Evolutionary conservation across 2,888 invertebrate genomes (phyloP), one percentile per base, ranked within the genome.

Genomic region (Xanthia togata): DNA sequence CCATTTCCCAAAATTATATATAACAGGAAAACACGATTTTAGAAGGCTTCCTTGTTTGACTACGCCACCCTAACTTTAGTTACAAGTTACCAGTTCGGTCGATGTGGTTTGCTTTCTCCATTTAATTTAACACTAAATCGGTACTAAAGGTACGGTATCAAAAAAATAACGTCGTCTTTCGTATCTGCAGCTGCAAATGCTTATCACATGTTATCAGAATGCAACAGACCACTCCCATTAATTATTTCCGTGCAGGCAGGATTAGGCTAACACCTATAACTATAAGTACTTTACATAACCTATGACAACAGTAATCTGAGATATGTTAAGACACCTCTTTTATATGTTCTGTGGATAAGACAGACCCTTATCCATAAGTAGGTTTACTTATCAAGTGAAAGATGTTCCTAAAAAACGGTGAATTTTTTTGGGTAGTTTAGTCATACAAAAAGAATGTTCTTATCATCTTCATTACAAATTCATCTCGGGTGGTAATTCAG

Each of bases 281-380:
- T n/a, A 9, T 4, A 23, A 17, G 11, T 41, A 17, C 17, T 8
- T 26, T 11, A 35, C 59, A 55, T 83, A 69, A 72, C 83, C 68
- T 83, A 55, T 60, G 59, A 68, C 67, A 70, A 71, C 23, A 62
- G 47, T 63, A 31, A 59, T 68, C n/a, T 41, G 17, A 38, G 44
- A 26, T 44, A 63, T 50, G 31, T 12, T 20, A 47, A 8, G 6
- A 65, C 8, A 60, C n/a, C n/a, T n/a, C n/a, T n/a, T n/a, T n/a
- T n/a, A n/a, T n/a, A n/a, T n/a, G n/a, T n/a, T n/a, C n/a, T n/a
- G n/a, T n/a, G n/a, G n/a, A n/a, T n/a, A 47, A 8, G 6, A 65
- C 8, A 60, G 55, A 68, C 76, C 26, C 4, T 31, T 38, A 74
- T 60, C 50, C 26, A 26, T 44, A 31, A 57, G 20, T 2, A 35